Evolutionary conservation across 1,140 invertebrate species (phyloP).

Genomic region (Drosophila hydei): DNA sequence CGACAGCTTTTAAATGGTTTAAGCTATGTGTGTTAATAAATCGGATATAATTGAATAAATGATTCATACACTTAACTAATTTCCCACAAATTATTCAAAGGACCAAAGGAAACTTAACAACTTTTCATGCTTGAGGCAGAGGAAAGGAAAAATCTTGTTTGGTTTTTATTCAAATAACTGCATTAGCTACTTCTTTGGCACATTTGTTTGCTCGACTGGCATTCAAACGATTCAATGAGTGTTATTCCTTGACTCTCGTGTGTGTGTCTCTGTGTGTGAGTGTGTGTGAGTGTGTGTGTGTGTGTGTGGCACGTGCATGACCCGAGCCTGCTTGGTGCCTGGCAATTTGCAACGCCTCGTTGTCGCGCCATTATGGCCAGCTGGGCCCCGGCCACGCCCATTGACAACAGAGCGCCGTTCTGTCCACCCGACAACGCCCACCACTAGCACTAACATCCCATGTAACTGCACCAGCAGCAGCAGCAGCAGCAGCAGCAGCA

Average conservation of each 20-base stretch:
- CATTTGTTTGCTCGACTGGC: constrained; percentile 18
- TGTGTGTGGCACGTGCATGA: constrained; percentile 42
- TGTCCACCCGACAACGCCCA: constrained; percentile 11
- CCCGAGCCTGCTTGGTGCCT: constrained; percentile 45
- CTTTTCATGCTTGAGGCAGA: not conserved
- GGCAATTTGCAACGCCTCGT: constrained; percentile 49
- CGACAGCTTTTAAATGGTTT: no score
- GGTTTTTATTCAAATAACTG: not conserved
- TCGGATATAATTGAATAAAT: no score
- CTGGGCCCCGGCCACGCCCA: constrained; percentile 50
- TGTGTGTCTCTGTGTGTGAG: not conserved
- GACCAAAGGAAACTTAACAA: not conserved
- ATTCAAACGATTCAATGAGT: constrained; percentile 44
- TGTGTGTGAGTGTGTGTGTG: constrained; percentile 19
- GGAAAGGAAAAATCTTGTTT: not conserved
- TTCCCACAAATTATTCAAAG: not conserved
- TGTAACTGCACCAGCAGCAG: constrained; percentile 1
- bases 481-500: not conserved
- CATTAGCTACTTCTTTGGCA: constrained; percentile 4
- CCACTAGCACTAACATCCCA: not conserved
- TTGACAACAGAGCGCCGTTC: constrained; percentile 13
- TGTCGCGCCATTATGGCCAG: constrained; percentile 66
- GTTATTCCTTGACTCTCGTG: not conserved
- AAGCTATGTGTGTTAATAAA: no score
- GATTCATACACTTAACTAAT: no score